A percentile compares a stretch with the other conserved stretches of the same genome.
These are phyloP conservation scores for Chloroceryle amazona DNA, from an alignment of 2,797 vertebrate genomes.

Conservation along the genomic window DNA sequence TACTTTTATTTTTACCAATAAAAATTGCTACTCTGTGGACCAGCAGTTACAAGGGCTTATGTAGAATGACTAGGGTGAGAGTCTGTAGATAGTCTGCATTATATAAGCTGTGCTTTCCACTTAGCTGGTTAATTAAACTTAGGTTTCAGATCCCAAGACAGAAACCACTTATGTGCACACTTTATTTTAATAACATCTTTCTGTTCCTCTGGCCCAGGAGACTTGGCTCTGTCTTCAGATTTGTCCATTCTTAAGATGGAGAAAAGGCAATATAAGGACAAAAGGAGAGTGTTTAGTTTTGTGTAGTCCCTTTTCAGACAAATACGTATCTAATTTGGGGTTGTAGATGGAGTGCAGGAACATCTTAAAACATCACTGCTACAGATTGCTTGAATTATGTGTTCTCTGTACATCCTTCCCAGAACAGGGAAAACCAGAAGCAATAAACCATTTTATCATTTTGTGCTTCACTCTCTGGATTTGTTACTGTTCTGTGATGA, in stretches of 20 bases:
- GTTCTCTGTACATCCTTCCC: not conserved
- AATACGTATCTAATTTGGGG: not conserved
- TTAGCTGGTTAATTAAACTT: conserved; percentile 24
- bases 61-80: not conserved
- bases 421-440: not conserved
- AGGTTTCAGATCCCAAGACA: conserved; percentile 6
- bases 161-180: not conserved
- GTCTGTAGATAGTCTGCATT: not conserved
- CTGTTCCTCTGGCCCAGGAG: not conserved
- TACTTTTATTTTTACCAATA: not conserved
- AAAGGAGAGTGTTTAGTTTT: not conserved
- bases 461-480: not conserved
- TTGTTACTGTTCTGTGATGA: not conserved
- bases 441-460: not conserved
- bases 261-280: not conserved
- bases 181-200: not conserved
- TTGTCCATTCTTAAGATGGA: not conserved
- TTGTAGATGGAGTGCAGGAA: not conserved
- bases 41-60: not conserved
- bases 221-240: not conserved
- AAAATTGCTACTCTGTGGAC: not conserved
- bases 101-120: not conserved
- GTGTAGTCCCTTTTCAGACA: not conserved
- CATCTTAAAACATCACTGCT: accelerated
- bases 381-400: not conserved